A percentile compares a stretch with the other conserved stretches of the same genome.
Evolutionary conservation across 2,888 invertebrate species (phyloP).

Genomic region (Morpho achilles): DNA sequence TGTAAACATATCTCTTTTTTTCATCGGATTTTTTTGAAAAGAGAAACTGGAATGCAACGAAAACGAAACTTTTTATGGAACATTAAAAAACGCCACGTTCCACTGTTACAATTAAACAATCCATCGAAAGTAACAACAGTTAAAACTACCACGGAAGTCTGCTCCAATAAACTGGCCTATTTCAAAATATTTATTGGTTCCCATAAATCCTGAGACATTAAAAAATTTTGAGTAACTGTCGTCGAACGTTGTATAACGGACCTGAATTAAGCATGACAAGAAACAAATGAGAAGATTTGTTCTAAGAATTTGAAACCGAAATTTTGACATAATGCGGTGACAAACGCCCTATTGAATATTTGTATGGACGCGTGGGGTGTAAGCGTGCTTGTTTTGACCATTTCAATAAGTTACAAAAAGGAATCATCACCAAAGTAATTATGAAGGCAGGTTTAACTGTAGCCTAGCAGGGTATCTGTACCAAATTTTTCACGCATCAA

Average conservation of each 20-base stretch:
- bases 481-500: constrained; percentile 47
- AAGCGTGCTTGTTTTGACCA: constrained; percentile 74
- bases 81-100: constrained; percentile 40
- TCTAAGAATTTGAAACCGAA: constrained; percentile 73
- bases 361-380: constrained; percentile 49
- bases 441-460: constrained; percentile 66
- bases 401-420: constrained; percentile 60
- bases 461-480: constrained; percentile 54
- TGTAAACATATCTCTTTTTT: too few relatives aligned
- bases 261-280: constrained; percentile 51
- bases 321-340: constrained; percentile 76
- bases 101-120: constrained; percentile 46
- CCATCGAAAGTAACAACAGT: constrained; percentile 73
- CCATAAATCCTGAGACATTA: constrained; percentile 47
- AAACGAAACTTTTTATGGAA: constrained; percentile 64
- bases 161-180: constrained; percentile 68
- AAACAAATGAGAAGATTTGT: constrained; percentile 53
- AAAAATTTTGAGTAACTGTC: constrained; percentile 60
- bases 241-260: constrained; percentile 63
- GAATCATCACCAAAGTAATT: constrained; percentile 70
- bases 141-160: constrained; percentile 71
- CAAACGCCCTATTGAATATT: constrained; percentile 45
- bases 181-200: constrained; percentile 71
- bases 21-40: neutral
- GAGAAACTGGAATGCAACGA: constrained; percentile 37